Evolutionary conservation across 2,113 vertebrate genomes (phyloP).

Genomic region (Gasterosteus aculeatus): DNA sequence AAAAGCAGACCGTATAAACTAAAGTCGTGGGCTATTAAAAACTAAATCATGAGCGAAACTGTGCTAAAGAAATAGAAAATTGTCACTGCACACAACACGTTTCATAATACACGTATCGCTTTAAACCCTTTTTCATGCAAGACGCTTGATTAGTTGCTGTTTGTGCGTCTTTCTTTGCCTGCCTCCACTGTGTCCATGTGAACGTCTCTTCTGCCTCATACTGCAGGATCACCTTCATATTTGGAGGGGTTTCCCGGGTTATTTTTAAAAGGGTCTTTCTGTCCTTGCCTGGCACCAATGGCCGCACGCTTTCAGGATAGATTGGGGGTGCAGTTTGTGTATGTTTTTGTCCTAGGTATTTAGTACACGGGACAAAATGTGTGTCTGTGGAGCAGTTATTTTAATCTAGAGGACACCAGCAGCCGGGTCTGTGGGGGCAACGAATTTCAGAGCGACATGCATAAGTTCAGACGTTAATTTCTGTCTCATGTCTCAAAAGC

Average conservation of each 20-base stretch:
- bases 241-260: slow-evolving; percentile 25
- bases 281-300: slow-evolving; percentile 34
- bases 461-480: slow-evolving; percentile 23
- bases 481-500: slow-evolving; percentile 24
- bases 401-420: slow-evolving; percentile 54
- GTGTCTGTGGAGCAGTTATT: slow-evolving; percentile 61
- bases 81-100: not conserved
- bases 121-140: not conserved
- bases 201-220: not conserved
- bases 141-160: not conserved
- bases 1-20: not conserved
- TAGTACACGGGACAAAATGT: slow-evolving; percentile 35
- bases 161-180: not conserved
- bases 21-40: not conserved
- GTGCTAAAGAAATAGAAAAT: not conserved
- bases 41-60: not conserved
- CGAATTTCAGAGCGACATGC: slow-evolving; percentile 48
- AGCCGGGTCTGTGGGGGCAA: slow-evolving; percentile 22
- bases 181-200: not conserved
- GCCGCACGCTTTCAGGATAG: slow-evolving; percentile 34
- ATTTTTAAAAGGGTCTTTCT: slow-evolving; percentile 34
- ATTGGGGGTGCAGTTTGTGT: slow-evolving; percentile 16
- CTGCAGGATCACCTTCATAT: not conserved
- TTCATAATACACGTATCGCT: not conserved
- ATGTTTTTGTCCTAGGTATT: slow-evolving; percentile 32